Evolutionary conservation across 2,113 vertebrate genomes (phyloP).

Genomic region (Sisor rabdophorus): DNA sequence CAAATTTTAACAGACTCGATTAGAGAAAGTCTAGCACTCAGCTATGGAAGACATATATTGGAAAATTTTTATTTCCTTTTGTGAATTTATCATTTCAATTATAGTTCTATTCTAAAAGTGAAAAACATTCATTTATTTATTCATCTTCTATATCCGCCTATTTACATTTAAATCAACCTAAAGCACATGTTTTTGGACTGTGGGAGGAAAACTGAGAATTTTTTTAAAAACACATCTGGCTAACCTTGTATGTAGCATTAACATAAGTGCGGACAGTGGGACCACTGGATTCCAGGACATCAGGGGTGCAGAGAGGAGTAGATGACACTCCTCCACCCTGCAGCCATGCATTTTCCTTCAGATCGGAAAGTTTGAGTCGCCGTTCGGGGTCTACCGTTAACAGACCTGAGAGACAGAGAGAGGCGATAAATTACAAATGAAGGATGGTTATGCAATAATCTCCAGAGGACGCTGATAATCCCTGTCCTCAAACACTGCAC

Average conservation of each 20-base stretch:
- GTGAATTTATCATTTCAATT: too few relatives aligned
- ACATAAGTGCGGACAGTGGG: slow-evolving; percentile 82
- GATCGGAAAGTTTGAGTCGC: slow-evolving; percentile 79
- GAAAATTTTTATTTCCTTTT: too few relatives aligned
- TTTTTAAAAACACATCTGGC: background rate
- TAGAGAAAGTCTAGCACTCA: too few relatives aligned
- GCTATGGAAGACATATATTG: too few relatives aligned
- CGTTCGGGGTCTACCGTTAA: slow-evolving; percentile 82
- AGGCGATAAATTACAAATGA: background rate
- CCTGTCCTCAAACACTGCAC: too few relatives aligned
- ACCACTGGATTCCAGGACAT: slow-evolving; percentile 83
- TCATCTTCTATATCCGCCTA: too few relatives aligned
- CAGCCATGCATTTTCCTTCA: slow-evolving; percentile 84
- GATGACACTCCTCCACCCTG: slow-evolving; percentile 82
- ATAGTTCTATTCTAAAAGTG: too few relatives aligned
- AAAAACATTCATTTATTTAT: too few relatives aligned
- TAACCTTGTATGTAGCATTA: slow-evolving; percentile 86
- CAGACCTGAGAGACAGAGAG: slow-evolving; percentile 67
- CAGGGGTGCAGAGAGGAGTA: slow-evolving; percentile 84
- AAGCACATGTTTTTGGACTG: too few relatives aligned
- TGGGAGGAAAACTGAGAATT: too few relatives aligned
- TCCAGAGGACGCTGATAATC: background rate
- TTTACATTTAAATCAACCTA: too few relatives aligned
- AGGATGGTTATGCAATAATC: background rate
- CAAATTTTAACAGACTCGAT: too few relatives aligned